Evolutionary conservation across 2,113 vertebrate species (phyloP).

Genomic region (Epinephelus lanceolatus): DNA sequence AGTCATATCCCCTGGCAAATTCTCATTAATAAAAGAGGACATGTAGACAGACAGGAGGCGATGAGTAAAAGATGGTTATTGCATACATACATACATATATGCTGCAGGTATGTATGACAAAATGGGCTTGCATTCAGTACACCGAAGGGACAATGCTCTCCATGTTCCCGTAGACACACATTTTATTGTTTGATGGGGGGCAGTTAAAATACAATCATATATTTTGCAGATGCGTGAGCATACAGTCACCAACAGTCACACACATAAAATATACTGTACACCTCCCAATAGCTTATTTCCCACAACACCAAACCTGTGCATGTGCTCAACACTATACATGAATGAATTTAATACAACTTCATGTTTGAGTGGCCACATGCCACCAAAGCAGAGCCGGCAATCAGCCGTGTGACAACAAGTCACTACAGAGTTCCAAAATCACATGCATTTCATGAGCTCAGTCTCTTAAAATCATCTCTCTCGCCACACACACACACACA

Average conservation of each 20-base stretch:
- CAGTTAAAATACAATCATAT: constrained; percentile 16
- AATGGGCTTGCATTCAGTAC: not conserved
- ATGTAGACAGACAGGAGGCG: not conserved
- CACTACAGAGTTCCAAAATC: constrained; percentile 7
- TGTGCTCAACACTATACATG: constrained; percentile 12
- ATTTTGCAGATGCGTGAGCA: constrained; percentile 34
- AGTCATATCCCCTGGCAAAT: not conserved
- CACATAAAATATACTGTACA: constrained; percentile 6
- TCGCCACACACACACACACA: not conserved
- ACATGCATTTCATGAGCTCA: constrained; percentile 14
- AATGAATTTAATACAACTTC: constrained; percentile 59
- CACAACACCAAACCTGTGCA: not conserved
- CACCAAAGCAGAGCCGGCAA: constrained; percentile 25
- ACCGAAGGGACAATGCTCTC: not conserved
- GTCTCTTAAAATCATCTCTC: constrained; percentile 17
- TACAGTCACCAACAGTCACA: not conserved
- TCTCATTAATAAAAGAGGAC: not conserved
- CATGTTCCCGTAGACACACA: not conserved
- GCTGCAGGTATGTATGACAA: not conserved
- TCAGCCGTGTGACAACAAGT: constrained; percentile 22
- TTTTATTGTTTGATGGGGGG: constrained; percentile 19
- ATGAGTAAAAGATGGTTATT: not conserved
- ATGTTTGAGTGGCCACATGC: constrained; percentile 44
- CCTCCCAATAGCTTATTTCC: constrained; percentile 15
- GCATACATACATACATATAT: not conserved